These are phyloP conservation scores for Florisuga fusca DNA, from an alignment of 2,797 vertebrate species.

Conservation along the genomic window DNA sequence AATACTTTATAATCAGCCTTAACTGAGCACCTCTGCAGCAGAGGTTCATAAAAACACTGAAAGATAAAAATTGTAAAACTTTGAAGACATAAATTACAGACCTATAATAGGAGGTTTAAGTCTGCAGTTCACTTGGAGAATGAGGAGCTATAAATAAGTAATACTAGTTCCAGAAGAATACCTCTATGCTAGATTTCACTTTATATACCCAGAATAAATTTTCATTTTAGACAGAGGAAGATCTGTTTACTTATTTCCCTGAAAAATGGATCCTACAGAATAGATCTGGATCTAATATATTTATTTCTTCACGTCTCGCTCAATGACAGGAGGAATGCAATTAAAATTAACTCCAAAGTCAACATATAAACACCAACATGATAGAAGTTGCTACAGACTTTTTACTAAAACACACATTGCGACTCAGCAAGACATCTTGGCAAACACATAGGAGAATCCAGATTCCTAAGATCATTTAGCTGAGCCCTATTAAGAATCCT, in stretches of 20 bases:
- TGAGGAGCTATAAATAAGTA: slow-evolving; percentile 55
- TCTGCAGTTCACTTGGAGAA: slow-evolving; percentile 10
- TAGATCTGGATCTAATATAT: neutral
- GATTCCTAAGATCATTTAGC: neutral
- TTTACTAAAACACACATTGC: neutral
- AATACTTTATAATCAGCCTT: slow-evolving; percentile 46
- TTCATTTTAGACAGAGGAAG: neutral
- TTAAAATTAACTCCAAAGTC: neutral
- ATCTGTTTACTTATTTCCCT: slow-evolving; percentile 31
- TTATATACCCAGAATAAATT: slow-evolving; percentile 56
- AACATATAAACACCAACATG: neutral
- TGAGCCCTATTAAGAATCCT: neutral
- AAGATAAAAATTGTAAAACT: slow-evolving; percentile 35
- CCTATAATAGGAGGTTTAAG: neutral
- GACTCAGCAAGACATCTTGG: neutral
- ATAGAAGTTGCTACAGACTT: neutral
- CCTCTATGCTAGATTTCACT: slow-evolving; percentile 30
- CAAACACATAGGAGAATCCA: neutral
- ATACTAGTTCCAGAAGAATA: slow-evolving; percentile 29
- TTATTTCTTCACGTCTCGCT: neutral
- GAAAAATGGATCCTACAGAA: slow-evolving; percentile 29
- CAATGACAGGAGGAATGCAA: neutral
- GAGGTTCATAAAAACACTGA: slow-evolving; percentile 34
- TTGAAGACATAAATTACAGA: slow-evolving; percentile 52
- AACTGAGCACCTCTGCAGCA: slow-evolving; percentile 4